Base-by-base conservation (phyloP, 1,140 invertebrate species). In the Acromyrmex echinatior region DNA sequence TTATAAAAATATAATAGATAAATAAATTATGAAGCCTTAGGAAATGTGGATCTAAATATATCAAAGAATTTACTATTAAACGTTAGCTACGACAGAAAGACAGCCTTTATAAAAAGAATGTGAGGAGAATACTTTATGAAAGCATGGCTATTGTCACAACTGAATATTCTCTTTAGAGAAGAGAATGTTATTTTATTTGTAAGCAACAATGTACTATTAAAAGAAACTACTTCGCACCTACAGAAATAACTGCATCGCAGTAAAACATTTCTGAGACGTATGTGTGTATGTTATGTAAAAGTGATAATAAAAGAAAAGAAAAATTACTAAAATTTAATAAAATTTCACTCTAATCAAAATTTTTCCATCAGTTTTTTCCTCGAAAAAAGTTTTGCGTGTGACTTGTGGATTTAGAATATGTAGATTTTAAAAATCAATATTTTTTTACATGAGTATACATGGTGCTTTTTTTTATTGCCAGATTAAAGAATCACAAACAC, bases 81-180 rank as follows among this genome's bases (percentile, higher is more conserved):
- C 2, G 25, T 14, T 51, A 71, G 45, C 39, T 28, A 14, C 25
- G 25, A 9, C 16, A 28, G 35, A 51, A 53, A 53, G 45, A 73
- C 70, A 28, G 16, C 21, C 45, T 73, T 70, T 51, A 70, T 16
- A 70, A 51, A 70, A 70, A 70, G 21, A 70, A 70, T 51, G 66
- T 35, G 39, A 49, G 14, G 6, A 28, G 66, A 70, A 70, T 70
- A 49, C 14, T 70, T 28, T 51, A 70, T 70, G 66, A 58, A 25
- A 39, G 31, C n/a, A n/a, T 9, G 31, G 6, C 31, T 60, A 60
- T 39, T 70, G 31, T 77, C 31, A 35, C 51, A 77, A n/a, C 9
- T 77, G 31, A 77, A 77, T 31, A 60, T 39, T 77, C 31, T 21
- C 53, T 77, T 77, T 60, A n/a, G 31, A 77, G 18, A 56, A 60